Conservation (phyloP, 1,140 invertebrate genomes). For the Chymomyza costata region DNA sequence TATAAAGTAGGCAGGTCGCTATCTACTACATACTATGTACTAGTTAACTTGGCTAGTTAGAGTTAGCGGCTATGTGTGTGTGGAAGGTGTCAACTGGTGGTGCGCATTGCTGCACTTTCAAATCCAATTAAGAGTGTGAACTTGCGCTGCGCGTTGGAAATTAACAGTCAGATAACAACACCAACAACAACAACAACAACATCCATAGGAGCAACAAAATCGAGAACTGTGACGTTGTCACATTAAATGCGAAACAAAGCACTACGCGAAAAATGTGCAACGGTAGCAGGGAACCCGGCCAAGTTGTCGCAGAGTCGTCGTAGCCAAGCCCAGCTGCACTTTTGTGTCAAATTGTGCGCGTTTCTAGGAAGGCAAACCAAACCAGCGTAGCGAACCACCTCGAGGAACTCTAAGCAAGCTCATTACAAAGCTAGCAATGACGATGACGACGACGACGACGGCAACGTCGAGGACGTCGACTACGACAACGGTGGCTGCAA, state of each 20-base stretch:
- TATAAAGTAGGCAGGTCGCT: too few species aligned
- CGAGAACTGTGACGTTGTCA: constrained; percentile 64
- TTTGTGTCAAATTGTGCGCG: constrained; percentile 42
- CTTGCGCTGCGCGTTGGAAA: constrained; percentile 52
- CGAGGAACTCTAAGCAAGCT: constrained; percentile 40
- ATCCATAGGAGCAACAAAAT: constrained; percentile 41
- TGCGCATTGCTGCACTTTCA: too few species aligned
- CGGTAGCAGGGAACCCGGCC: constrained; percentile 37
- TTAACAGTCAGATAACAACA: constrained; percentile 57
- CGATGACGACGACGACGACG: background rate
- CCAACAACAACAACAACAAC: constrained; percentile 18
- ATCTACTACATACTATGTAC: too few species aligned
- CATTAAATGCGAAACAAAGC: constrained; percentile 61
- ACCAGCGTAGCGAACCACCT: constrained; percentile 8
- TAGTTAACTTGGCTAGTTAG: too few species aligned
- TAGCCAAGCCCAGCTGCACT: constrained; percentile 65
- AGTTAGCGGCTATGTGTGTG: too few species aligned
- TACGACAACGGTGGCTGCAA: constrained; percentile 44
- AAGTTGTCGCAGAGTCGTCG: background rate
- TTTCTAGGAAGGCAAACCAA: background rate
- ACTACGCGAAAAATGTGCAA: constrained; percentile 43
- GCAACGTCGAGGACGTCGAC: background rate
- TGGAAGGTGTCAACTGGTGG: too few species aligned
- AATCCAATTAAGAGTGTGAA: constrained; percentile 72
- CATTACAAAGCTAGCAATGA: constrained; percentile 40